Evolutionary conservation across 2,888 invertebrate species (phyloP), one percentile per base, ranked within the genome.

Genomic region (Cosmopolites sordidus): DNA sequence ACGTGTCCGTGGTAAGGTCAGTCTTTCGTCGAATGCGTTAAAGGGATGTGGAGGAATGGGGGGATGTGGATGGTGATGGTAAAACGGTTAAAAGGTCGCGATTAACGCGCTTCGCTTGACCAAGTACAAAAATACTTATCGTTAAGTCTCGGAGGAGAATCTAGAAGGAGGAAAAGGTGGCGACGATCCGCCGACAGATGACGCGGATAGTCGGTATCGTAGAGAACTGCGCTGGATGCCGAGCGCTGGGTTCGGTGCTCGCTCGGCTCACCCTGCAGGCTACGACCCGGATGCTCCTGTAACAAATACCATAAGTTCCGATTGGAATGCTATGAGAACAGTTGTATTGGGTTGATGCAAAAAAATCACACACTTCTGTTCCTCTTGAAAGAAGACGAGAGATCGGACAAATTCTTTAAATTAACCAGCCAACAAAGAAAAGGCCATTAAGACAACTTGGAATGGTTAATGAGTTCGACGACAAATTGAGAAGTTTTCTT

Each of bases 231-330:
- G 63, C 60, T 62, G 56, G 65, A 18, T 17, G 69, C 65, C 72
- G 69, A 71, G 69, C 67, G 73, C 68, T 73, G 74, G 73, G 72
- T 74, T 72, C 73, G 66, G 66, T 56, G 27, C 16, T 45, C 72
- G 62, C 70, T 70, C 71, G 72, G 64, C 77, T 76, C 78, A 79
- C 79, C 79, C 79, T 79, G 79, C 79, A 78, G 78, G 78, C 78
- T 78, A 74, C 77, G 79, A 77, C 78, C 78, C 78, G 76, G 75
- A 76, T 75, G 76, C 76, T 77, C 76, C 78, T 79, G 73, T 40
- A 69, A 66, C 52, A 58, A 59, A 55, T n/a, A n/a, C n/a, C n/a
- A n/a, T n/a, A n/a, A n/a, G n/a, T n/a, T n/a, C n/a, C n/a, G n/a
- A n/a, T n/a, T n/a, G n/a, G n/a, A n/a, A n/a, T n/a, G n/a, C n/a